Base-by-base conservation (phyloP, 2,797 vertebrate genomes). In the Nannoperca obscura region DNA sequence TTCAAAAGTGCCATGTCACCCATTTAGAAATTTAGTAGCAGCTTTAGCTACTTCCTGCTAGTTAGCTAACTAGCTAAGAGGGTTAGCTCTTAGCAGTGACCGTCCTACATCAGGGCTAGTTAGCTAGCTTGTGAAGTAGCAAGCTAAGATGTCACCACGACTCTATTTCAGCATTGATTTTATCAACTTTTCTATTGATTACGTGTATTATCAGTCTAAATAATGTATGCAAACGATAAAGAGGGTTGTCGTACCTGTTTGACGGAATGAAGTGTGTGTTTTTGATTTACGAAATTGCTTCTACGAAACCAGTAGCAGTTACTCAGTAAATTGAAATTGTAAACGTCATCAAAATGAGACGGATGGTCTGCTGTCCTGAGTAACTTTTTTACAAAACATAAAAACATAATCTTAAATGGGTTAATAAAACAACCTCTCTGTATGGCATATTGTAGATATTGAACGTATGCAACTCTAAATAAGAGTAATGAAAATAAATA, bases 341-440 rank as follows among this genome's bases (percentile, higher is more conserved):
- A 14, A 12, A 91, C 89, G 93, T 93, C 92, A 94, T 94, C 89
- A 82, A 62, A 0, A 64, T 10, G 92, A 54, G 93, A 86, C 93
- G 60, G 1, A 11, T 47, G 15, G 49, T 46, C n/a, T 38, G 54
- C 22, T 65, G 36, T 78, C 77, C 57, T 66, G 62, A 70, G 70
- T 74, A 78, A 84, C 80, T 80, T 71, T 36, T 27, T 53, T 20
- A 32, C n/a, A 46, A 36, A 67, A 66, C 5, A 47, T 57, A 5
- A 57, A 50, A 62, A 53, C 14, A 24, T 10, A 1, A 52, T 13
- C 14, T 1, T 14, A 13, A 12, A 40, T 20, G 6, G 36, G 58
- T n/a, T 14, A n/a, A n/a, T 50, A 3, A 30, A 38, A 10, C 14
- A 5, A 32, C 4, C 1, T 20, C 44, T 42, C 13, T 2, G 5